A percentile compares a stretch with the other conserved stretches of the same genome.
These are phyloP conservation scores for Aphelenchoides besseyi DNA, from an alignment of 1,140 invertebrate genomes.

Conservation along the genomic window DNA sequence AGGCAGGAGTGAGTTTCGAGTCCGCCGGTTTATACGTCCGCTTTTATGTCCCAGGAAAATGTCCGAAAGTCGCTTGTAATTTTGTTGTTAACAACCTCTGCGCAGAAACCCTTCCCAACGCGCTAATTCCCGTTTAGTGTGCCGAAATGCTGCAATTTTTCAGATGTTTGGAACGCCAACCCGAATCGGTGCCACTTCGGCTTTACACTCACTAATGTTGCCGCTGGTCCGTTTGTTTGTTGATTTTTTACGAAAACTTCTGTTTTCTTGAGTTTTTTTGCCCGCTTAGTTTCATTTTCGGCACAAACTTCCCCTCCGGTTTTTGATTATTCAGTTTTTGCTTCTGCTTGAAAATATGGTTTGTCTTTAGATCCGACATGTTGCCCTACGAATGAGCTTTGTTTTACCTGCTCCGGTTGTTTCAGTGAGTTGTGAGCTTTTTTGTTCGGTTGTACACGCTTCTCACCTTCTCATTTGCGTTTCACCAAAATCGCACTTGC, in stretches of 20 bases:
- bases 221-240: conserved; percentile 45
- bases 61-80: neutral
- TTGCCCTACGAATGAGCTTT: neutral
- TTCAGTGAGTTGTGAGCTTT: no score
- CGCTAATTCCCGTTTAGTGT: neutral
- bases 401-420: neutral
- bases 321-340: no score
- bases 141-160: conserved; percentile 21
- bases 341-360: neutral
- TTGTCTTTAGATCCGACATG: neutral
- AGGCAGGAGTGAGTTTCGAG: conserved; percentile 69
- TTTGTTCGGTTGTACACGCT: no score
- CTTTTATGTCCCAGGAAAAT: neutral
- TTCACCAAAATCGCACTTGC: no score
- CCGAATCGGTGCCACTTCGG: conserved; percentile 40
- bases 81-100: neutral
- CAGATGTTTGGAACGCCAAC: conserved; percentile 39
- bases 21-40: no score
- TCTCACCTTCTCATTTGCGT: no score
- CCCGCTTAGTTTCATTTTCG: neutral
- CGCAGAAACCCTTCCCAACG: no score
- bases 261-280: conserved; percentile 9
- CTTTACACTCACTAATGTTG: conserved; percentile 44
- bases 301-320: no score
- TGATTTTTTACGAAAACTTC: conserved; percentile 19